Evolutionary conservation across 1,140 invertebrate species (phyloP).

Genomic region (Ips nitidus): DNA sequence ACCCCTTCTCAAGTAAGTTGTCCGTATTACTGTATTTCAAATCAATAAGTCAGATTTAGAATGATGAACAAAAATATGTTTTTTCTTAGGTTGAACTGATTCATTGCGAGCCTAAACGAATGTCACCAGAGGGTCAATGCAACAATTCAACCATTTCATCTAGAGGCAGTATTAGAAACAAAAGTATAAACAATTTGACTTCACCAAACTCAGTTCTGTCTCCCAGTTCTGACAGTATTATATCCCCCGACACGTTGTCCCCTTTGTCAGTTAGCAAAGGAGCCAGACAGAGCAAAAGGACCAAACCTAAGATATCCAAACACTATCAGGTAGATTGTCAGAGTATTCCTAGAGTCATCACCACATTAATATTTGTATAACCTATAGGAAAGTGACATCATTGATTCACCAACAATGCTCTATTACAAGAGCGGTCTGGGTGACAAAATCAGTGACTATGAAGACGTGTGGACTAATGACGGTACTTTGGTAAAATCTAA

Average conservation of each 20-base stretch:
- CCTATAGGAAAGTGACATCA: slow-evolving; percentile 76
- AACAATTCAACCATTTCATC: slow-evolving; percentile 56
- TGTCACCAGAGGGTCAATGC: slow-evolving; percentile 57
- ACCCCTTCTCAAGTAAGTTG: slow-evolving; percentile 33
- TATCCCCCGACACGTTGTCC: slow-evolving; percentile 54
- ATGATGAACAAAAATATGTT: slow-evolving; percentile 3
- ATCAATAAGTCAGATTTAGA: neutral
- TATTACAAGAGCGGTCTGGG: slow-evolving; percentile 85
- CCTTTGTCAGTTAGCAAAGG: slow-evolving; percentile 47
- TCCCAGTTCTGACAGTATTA: slow-evolving; percentile 57
- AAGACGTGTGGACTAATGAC: slow-evolving; percentile 88
- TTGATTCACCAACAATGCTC: slow-evolving; percentile 71
- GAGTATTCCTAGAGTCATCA: neutral
- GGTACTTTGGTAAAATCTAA: slow-evolving; percentile 51
- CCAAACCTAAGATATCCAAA: slow-evolving; percentile 64
- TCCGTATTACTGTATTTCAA: neutral
- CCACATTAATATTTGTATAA: neutral
- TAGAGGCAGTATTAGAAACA: slow-evolving; percentile 53
- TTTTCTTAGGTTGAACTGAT: slow-evolving; percentile 32
- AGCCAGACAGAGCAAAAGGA: slow-evolving; percentile 46
- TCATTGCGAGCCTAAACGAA: slow-evolving; percentile 53
- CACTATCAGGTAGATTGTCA: slow-evolving; percentile 55
- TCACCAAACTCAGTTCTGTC: slow-evolving; percentile 60
- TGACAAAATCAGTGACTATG: slow-evolving; percentile 93
- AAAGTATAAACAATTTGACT: slow-evolving; percentile 46